Evolutionary conservation across 2,888 invertebrate genomes (phyloP), one percentile per base, ranked within the genome.

Genomic region (Harmothoe impar): DNA sequence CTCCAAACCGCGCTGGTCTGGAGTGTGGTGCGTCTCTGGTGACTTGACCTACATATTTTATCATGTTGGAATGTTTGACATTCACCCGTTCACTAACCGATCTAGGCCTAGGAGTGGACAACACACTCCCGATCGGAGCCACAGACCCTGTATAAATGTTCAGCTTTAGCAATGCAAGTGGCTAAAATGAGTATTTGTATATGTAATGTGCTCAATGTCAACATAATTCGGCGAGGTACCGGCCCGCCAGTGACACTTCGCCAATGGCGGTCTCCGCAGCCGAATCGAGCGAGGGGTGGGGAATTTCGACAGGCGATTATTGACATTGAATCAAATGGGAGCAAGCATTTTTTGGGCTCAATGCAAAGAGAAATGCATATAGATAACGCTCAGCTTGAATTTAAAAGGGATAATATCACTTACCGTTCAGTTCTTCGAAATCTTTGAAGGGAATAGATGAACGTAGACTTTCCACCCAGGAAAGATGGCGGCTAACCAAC

Each of bases 341-440:
- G 43, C 5, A 43, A 43, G 3, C 43, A 43, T 43, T 43, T 43
- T 10, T 43, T 43, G 43, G 3, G 10, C 43, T 43, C 43, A 43
- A 43, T 10, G 10, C 10, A 43, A 43, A 43, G 43, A 43, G 3
- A 10, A 10, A 10, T 43, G 43, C 10, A 43, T 43, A 43, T 43
- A 43, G 43, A 43, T 43, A 3, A 10, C 10, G 43, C 43, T 43
- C 43, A 3, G 10, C 3, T 43, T 43, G 10, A 3, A 43, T 43
- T 43, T 43, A 43, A 43, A 62, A 62, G 62, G 43, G 17, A 81
- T 35, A 81, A 33, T 5, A 0, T 29, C 0, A 86, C 86, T 52
- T 86, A 86, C 86, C 86, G 54, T 86, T 86, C 56, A 86, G 29
- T 12, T 54, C 29, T 52, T 86, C 86, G 86, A 86, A 86, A 86